These are phyloP conservation scores for Camelus dromedarius DNA, from an alignment of 2,113 vertebrate genomes.

Conservation along the genomic window DNA sequence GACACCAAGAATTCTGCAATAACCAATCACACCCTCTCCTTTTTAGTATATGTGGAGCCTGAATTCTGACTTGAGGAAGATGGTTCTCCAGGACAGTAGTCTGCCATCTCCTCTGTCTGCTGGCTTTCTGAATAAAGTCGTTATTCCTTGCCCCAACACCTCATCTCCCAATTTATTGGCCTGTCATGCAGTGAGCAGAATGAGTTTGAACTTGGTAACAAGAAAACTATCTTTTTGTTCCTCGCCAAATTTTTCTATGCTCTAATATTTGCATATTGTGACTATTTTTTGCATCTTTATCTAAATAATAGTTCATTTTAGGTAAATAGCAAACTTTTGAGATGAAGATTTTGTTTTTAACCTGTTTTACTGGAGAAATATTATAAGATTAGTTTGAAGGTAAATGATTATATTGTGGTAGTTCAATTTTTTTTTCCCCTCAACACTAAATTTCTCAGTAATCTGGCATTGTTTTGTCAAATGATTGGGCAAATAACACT, in stretches of 20 bases:
- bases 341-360: background rate
- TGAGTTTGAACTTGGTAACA: no score
- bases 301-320: background rate
- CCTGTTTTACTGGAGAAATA: background rate
- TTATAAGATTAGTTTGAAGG: background rate
- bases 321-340: slow-evolving; percentile 1
- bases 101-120: no score
- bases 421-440: background rate
- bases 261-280: background rate
- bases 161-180: no score
- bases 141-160: no score
- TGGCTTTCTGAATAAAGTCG: no score
- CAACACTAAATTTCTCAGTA: background rate
- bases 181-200: no score
- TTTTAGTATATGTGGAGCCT: no score
- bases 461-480: background rate
- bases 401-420: background rate
- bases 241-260: background rate
- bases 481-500: background rate
- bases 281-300: slow-evolving; percentile 39
- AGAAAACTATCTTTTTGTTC: background rate
- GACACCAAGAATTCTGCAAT: no score
- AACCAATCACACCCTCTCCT: no score
- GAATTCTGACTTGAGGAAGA: no score
- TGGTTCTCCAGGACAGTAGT: no score